These are phyloP conservation scores for Serranus cabrilla DNA, from an alignment of 2,797 vertebrate species.

Conservation along the genomic window DNA sequence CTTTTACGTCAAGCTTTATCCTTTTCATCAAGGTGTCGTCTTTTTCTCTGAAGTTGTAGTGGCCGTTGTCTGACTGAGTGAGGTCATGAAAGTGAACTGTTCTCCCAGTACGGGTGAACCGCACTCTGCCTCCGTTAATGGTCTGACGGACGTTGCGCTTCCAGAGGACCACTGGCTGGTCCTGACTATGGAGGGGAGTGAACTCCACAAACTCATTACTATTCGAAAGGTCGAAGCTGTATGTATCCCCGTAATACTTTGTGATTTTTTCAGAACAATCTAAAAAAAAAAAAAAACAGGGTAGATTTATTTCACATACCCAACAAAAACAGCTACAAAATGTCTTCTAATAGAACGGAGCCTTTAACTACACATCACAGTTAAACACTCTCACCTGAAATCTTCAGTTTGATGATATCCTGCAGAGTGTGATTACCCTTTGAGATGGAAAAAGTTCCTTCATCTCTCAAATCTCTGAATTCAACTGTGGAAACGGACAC, in stretches of 20 bases:
- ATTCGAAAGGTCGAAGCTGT: rapidly evolving
- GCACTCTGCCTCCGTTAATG: background rate
- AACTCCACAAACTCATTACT: conserved; percentile 42
- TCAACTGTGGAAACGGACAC: rapidly evolving
- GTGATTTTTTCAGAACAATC: conserved; percentile 12
- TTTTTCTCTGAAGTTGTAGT: conserved; percentile 54
- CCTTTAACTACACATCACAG: background rate
- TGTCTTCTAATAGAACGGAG: background rate
- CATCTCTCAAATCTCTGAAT: conserved; percentile 41
- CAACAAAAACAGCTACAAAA: background rate
- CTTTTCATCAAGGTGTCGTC: conserved; percentile 9
- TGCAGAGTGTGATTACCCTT: rapidly evolving
- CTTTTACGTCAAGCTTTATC: conserved; percentile 33
- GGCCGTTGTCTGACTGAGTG: conserved; percentile 59
- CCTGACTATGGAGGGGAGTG: rapidly evolving
- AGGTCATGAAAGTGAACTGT: background rate
- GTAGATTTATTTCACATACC: background rate
- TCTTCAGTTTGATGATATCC: background rate
- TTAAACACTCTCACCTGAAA: conserved; percentile 44
- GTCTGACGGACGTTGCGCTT: conserved; percentile 34
- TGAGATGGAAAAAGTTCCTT: background rate
- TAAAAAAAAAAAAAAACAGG: conserved; percentile 32
- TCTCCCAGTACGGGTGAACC: rapidly evolving
- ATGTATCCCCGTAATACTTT: rapidly evolving
- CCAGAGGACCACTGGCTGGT: conserved; percentile 44